These are phyloP conservation scores for Emmelina monodactyla DNA, from an alignment of 2,888 invertebrate genomes.

Conservation along the genomic window DNA sequence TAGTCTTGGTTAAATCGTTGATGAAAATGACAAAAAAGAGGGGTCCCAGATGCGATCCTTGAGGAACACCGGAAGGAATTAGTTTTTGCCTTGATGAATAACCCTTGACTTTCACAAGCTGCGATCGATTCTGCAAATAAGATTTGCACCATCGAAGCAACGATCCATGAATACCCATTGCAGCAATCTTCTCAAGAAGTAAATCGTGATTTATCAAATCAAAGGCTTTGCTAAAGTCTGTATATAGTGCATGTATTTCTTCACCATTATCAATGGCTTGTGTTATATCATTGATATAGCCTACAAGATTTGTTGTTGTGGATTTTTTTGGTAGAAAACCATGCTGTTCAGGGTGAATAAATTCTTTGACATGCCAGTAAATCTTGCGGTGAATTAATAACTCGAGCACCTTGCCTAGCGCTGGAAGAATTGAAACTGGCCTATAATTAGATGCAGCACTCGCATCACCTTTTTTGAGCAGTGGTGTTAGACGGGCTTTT, in stretches of 20 bases:
- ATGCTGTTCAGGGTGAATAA: conserved; percentile 9
- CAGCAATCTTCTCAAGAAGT: conserved; percentile 7
- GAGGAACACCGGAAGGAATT: conserved; percentile 12
- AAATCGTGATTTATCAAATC: conserved; percentile 10
- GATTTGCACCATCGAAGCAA: conserved; percentile 9
- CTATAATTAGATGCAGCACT: conserved; percentile 8
- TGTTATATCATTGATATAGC: conserved; percentile 8
- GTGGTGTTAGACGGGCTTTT: conserved; percentile 8
- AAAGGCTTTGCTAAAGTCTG: conserved; percentile 15
- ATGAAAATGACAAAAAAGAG: conserved; percentile 3
- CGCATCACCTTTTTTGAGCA: conserved; percentile 9
- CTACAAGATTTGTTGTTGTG: conserved; percentile 11
- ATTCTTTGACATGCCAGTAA: conserved; percentile 3
- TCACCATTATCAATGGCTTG: conserved; percentile 5
- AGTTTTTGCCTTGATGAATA: conserved; percentile 2
- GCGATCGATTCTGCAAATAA: conserved; percentile 5
- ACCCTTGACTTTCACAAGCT: conserved; percentile 3
- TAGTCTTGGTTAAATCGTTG: background rate
- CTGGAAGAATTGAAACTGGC: conserved; percentile 11
- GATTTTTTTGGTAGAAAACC: conserved; percentile 13
- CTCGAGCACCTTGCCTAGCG: conserved; percentile 10
- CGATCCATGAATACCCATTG: conserved; percentile 8
- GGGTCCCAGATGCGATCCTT: conserved; percentile 9
- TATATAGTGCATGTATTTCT: conserved; percentile 13
- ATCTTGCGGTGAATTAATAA: conserved; percentile 5